Conservation (phyloP, 2,797 vertebrate species). For the Capromys pilorides region DNA sequence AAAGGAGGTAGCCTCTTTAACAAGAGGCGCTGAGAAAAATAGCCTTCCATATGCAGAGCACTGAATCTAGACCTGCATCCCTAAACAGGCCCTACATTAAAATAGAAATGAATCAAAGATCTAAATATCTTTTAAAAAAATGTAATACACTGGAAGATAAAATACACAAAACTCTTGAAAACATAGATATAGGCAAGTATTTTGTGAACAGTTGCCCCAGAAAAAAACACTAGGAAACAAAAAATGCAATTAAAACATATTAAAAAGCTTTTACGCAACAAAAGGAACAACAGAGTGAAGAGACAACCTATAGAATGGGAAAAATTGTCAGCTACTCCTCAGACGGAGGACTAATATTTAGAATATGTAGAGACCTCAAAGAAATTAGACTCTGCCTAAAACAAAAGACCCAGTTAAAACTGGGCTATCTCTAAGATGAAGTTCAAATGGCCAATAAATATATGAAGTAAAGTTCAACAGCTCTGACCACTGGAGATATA, state of each 20-base stretch:
- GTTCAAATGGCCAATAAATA: neutral
- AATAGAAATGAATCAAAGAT: neutral
- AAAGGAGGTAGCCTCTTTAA: neutral
- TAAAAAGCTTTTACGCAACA: neutral
- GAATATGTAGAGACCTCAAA: neutral
- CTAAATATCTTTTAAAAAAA: neutral
- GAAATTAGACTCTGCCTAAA: neutral
- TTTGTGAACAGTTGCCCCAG: neutral
- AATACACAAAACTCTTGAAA: neutral
- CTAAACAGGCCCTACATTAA: neutral
- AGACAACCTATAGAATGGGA: neutral
- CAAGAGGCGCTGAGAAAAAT: neutral
- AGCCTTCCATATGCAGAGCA: neutral
- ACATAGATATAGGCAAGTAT: neutral
- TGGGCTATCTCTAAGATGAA: neutral
- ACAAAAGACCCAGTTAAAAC: neutral
- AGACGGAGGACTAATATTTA: neutral
- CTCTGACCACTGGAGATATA: neutral
- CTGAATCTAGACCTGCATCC: neutral
- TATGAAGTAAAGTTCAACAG: neutral
- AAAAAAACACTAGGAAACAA: neutral
- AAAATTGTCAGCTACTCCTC: neutral
- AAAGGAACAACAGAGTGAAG: neutral
- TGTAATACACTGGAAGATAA: neutral
- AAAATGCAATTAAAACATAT: neutral